phyloP scores from a whole-genome alignment of 2,113 vertebrate species.

The Stigmatopora argus region DNA sequence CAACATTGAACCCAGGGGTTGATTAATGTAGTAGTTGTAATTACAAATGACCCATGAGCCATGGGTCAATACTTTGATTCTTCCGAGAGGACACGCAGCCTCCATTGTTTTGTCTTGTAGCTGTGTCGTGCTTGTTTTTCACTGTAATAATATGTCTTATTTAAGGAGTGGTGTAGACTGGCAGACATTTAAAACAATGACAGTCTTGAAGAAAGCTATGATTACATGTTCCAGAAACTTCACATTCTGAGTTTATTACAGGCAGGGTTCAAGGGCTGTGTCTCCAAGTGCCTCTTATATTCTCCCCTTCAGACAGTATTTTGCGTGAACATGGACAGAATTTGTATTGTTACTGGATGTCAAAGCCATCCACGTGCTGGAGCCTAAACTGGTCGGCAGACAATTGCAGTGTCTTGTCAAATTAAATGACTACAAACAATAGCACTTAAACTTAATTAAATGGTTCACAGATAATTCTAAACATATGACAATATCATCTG shows the following conservation, averaged over 20 bases:
- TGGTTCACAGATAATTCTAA: no score
- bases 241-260: slow-evolving; percentile 28
- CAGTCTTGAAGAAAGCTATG: slow-evolving; percentile 17
- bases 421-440: no score
- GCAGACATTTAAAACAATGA: slow-evolving; percentile 24
- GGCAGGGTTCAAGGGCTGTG: slow-evolving; percentile 14
- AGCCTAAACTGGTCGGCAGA: no score
- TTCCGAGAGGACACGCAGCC: slow-evolving; percentile 6
- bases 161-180: slow-evolving; percentile 26
- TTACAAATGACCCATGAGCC: no score
- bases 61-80: not conserved
- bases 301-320: not conserved
- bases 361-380: no score
- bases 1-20: not conserved
- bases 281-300: not conserved
- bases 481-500: no score
- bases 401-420: not conserved
- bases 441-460: no score
- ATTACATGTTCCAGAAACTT: slow-evolving; percentile 28
- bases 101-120: slow-evolving; percentile 13
- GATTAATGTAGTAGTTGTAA: not conserved
- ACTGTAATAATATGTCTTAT: slow-evolving; percentile 23
- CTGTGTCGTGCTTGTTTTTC: slow-evolving; percentile 12
- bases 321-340: slow-evolving; percentile 3
- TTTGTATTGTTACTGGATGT: not conserved